A percentile compares a stretch with the other conserved stretches of the same genome.
phyloP scores from a whole-genome alignment of 1,140 invertebrate species.

The Drosophila azteca region DNA sequence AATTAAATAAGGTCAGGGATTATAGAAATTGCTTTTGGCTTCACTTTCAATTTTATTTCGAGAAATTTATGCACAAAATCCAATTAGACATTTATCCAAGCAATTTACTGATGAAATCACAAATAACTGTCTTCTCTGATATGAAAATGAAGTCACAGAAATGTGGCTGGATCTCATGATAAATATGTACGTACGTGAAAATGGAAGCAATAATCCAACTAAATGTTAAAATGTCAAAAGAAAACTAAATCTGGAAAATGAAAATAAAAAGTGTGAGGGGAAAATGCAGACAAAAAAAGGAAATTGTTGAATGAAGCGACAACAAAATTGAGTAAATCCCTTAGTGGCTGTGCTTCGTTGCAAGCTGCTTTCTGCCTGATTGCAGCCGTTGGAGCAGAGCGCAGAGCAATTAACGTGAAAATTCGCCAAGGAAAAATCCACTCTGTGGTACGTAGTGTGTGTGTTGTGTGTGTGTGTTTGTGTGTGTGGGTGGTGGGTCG shows the following conservation, averaged over 20 bases:
- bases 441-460: no score
- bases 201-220: neutral
- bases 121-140: no score
- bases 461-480: neutral
- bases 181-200: no score
- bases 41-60: no score
- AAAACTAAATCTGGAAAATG: neutral
- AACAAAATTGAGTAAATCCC: slow-evolving; percentile 72
- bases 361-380: slow-evolving; percentile 58
- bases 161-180: no score
- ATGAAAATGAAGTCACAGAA: no score
- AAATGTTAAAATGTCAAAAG: slow-evolving; percentile 6
- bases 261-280: neutral
- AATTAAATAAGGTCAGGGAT: no score
- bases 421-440: slow-evolving; percentile 69
- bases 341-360: slow-evolving; percentile 67
- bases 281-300: slow-evolving; percentile 15
- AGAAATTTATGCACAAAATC: no score
- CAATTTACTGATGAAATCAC: no score
- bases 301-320: slow-evolving; percentile 41
- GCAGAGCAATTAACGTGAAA: slow-evolving; percentile 77
- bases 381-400: slow-evolving; percentile 40
- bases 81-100: no score
- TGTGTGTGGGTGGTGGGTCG: neutral
- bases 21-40: no score